These are phyloP conservation scores for Agrochola circellaris DNA, from an alignment of 2,888 invertebrate species.

Conservation along the genomic window DNA sequence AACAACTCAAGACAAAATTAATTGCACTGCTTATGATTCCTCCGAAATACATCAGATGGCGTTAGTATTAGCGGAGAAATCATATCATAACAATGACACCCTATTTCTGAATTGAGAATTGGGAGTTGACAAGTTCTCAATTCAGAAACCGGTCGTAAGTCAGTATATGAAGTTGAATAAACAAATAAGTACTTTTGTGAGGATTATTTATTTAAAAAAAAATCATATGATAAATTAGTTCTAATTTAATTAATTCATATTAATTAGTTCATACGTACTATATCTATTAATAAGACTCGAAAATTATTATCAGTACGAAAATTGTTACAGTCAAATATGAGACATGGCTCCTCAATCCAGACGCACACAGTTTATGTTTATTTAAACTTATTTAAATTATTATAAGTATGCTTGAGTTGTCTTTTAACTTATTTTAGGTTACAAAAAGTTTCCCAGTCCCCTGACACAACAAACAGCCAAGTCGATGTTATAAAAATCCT, in stretches of 20 bases:
- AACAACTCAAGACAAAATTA: background rate
- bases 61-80: background rate
- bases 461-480: background rate
- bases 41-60: slow-evolving; percentile 26
- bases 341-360: no score
- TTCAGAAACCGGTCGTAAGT: background rate
- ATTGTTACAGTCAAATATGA: no score
- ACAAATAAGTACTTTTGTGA: background rate
- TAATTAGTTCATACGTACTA: no score
- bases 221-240: background rate
- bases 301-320: background rate
- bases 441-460: background rate
- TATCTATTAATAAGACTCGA: background rate
- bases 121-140: background rate
- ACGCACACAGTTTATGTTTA: no score
- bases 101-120: background rate
- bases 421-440: background rate
- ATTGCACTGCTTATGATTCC: background rate
- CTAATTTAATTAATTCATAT: no score
- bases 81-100: background rate
- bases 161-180: background rate
- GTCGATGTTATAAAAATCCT: background rate
- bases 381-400: background rate
- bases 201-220: slow-evolving; percentile 24
- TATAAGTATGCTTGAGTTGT: background rate